Percentiles rank a stretch among this genome's conserved stretches.
phyloP scores from a whole-genome alignment of 2,888 invertebrate species.

The Caenorhabditis uteleia region DNA sequence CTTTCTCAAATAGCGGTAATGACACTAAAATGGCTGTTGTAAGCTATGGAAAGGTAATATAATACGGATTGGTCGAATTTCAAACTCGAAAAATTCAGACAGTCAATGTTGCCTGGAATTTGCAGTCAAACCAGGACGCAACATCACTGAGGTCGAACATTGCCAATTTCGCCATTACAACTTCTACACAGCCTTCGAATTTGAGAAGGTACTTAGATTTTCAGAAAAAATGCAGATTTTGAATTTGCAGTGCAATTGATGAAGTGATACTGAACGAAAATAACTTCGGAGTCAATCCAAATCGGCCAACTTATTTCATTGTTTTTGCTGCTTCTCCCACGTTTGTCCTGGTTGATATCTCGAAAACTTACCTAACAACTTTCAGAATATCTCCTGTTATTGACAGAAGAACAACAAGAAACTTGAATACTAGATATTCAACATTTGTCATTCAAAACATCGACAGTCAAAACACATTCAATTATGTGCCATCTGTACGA shows the following conservation, averaged over 20 bases:
- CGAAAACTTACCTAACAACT: background rate
- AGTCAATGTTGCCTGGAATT: background rate
- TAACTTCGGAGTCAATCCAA: constrained; percentile 19
- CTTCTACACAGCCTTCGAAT: too few species aligned
- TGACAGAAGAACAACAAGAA: constrained; percentile 19
- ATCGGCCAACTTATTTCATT: constrained; percentile 23
- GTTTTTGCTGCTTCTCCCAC: constrained; percentile 13
- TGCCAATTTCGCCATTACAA: too few species aligned
- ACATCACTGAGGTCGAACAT: too few species aligned
- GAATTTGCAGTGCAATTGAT: constrained; percentile 30
- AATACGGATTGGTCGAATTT: too few species aligned
- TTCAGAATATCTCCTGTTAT: constrained; percentile 28
- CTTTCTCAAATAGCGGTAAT: constrained; percentile 19
- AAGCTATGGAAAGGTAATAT: constrained; percentile 19
- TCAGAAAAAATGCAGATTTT: background rate
- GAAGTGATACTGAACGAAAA: constrained; percentile 24
- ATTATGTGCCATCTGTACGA: constrained; percentile 8
- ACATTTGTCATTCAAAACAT: constrained; percentile 29
- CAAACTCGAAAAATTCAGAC: too few species aligned
- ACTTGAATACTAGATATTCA: constrained; percentile 34
- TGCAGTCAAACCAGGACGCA: too few species aligned
- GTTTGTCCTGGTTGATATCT: constrained; percentile 1
- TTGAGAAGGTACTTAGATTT: too few species aligned
- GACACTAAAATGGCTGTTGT: constrained; percentile 25
- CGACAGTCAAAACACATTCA: constrained; percentile 13